Conservation (phyloP, 2,113 vertebrate genomes). For the Podilymbus podiceps region DNA sequence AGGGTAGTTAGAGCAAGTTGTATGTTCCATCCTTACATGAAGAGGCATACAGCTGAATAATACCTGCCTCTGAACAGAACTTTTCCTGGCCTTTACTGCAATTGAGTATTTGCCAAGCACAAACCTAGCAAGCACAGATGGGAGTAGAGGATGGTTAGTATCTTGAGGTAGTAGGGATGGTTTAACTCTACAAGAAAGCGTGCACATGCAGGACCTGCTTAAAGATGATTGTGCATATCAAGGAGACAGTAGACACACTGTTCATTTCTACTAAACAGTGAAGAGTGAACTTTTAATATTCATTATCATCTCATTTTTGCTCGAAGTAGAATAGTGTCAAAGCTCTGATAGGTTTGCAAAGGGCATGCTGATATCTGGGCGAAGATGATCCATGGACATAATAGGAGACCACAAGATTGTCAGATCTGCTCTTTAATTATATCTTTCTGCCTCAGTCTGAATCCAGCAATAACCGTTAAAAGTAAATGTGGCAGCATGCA, state of each 20-base stretch:
- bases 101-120: background rate
- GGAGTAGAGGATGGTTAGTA: background rate
- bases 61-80: background rate
- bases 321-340: background rate
- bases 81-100: background rate
- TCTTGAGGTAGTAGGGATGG: background rate
- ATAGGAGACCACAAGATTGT: background rate
- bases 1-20: background rate
- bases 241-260: background rate
- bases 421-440: background rate
- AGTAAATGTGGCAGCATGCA: background rate
- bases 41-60: background rate
- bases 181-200: background rate
- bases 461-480: background rate
- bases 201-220: accelerated
- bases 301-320: background rate
- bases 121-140: background rate
- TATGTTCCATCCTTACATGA: background rate
- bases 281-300: background rate
- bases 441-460: background rate
- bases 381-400: background rate
- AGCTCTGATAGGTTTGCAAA: background rate
- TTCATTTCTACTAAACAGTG: background rate
- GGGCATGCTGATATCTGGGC: background rate
- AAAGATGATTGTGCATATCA: background rate